Conservation (phyloP, 2,888 invertebrate species). For the Hyalella azteca region DNA sequence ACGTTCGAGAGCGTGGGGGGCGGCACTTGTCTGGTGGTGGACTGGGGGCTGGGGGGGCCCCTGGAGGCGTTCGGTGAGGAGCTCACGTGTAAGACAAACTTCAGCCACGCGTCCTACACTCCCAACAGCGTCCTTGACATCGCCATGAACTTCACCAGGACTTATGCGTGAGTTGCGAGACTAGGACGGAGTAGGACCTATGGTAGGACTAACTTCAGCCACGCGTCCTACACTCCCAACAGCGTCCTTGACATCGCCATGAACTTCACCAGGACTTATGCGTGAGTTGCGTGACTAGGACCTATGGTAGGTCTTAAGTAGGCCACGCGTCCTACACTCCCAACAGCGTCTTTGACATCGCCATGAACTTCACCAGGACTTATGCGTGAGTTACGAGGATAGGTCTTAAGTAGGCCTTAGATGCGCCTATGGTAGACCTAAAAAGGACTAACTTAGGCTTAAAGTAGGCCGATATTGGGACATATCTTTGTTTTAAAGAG, state of each 20-base stretch:
- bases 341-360: slow-evolving; percentile 23
- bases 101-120: slow-evolving; percentile 42
- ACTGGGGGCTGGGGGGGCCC: slow-evolving; percentile 46
- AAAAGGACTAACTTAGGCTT: slow-evolving; percentile 40
- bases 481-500: too few species aligned
- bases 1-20: slow-evolving; percentile 52
- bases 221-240: slow-evolving; percentile 40
- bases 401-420: too few species aligned
- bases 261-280: slow-evolving; percentile 46
- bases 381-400: slow-evolving; percentile 46
- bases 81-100: slow-evolving; percentile 43
- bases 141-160: slow-evolving; percentile 43
- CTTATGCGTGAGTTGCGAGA: slow-evolving; percentile 39
- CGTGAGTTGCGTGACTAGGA: slow-evolving; percentile 38
- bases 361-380: slow-evolving; percentile 43
- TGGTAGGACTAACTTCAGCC: slow-evolving; percentile 41
- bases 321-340: slow-evolving; percentile 42
- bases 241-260: slow-evolving; percentile 40
- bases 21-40: slow-evolving; percentile 52
- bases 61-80: slow-evolving; percentile 49
- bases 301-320: slow-evolving; percentile 40
- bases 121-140: slow-evolving; percentile 35
- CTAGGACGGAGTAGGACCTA: neutral
- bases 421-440: slow-evolving; percentile 37
- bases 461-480: too few species aligned